Percentiles rank a stretch among this genome's conserved stretches.
These are phyloP conservation scores for Drosophila barbarae DNA, from an alignment of 2,888 invertebrate species.

Conservation along the genomic window DNA sequence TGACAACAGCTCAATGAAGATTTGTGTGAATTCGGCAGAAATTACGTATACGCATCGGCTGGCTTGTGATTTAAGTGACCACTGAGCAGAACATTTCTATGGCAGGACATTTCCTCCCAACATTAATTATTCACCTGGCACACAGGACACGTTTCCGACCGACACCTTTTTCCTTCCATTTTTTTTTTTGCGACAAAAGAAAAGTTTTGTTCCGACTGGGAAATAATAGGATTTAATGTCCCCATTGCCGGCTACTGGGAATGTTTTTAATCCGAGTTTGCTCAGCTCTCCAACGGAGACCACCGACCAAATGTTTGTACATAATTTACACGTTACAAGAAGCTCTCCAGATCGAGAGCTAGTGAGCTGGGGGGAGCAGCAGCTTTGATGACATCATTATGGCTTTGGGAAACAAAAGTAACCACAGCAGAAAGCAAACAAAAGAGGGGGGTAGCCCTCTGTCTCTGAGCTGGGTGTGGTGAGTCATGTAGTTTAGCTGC, in stretches of 20 bases:
- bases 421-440: conserved; percentile 50
- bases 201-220: conserved; percentile 35
- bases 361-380: conserved; percentile 17
- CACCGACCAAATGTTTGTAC: conserved; percentile 55
- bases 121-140: conserved; percentile 68
- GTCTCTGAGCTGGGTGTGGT: conserved; percentile 14
- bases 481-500: conserved; percentile 51
- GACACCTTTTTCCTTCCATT: conserved; percentile 47
- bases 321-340: conserved; percentile 63
- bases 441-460: neutral
- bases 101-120: conserved; percentile 2
- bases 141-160: conserved; percentile 42
- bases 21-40: conserved; percentile 14
- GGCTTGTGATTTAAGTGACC: conserved; percentile 27
- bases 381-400: conserved; percentile 71
- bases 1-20: neutral
- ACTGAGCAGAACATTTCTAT: neutral
- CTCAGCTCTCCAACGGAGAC: conserved; percentile 33
- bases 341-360: conserved; percentile 36
- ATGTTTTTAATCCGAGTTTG: conserved; percentile 59
- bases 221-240: conserved; percentile 68
- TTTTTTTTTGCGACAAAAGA: conserved; percentile 31
- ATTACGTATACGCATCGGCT: conserved; percentile 25
- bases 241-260: conserved; percentile 34
- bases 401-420: conserved; percentile 70